These are phyloP conservation scores for Stenolophus ochropezus DNA, from an alignment of 2,888 invertebrate species.

Conservation along the genomic window DNA sequence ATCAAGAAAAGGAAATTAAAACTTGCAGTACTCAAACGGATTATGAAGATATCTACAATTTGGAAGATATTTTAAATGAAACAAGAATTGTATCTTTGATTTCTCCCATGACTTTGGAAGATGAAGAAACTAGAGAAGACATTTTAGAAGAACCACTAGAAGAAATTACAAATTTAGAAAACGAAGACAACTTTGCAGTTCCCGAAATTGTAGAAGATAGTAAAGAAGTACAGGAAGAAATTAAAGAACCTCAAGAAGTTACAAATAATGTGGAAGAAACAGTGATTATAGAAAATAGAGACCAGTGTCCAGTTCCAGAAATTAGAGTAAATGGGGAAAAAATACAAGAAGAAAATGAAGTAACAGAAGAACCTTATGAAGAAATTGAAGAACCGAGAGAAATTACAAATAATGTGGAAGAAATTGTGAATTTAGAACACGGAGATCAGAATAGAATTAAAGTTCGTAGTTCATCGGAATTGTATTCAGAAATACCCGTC, in stretches of 20 bases:
- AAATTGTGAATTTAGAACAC: not conserved
- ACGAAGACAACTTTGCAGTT: too few species aligned
- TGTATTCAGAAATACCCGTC: not conserved
- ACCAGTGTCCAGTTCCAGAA: too few species aligned
- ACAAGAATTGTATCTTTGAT: not conserved
- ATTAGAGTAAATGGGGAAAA: not conserved
- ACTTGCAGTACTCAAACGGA: slow-evolving; percentile 23
- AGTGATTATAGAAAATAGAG: too few species aligned
- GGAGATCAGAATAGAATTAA: not conserved
- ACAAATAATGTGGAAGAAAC: too few species aligned
- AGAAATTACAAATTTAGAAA: too few species aligned
- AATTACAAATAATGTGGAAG: not conserved
- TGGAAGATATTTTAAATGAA: slow-evolving; percentile 22
- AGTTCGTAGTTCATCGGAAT: not conserved
- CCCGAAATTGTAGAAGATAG: too few species aligned
- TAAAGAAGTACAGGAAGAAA: not conserved
- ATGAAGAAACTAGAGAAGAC: not conserved
- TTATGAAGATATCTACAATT: slow-evolving; percentile 19
- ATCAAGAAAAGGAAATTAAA: not conserved
- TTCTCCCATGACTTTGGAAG: not conserved
- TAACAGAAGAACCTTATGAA: not conserved
- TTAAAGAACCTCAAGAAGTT: too few species aligned
- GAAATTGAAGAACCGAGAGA: not conserved
- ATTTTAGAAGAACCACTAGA: not conserved
- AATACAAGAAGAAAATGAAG: not conserved